phyloP scores from a whole-genome alignment of 2,888 invertebrate species.

The Tryphoninae sp. region DNA sequence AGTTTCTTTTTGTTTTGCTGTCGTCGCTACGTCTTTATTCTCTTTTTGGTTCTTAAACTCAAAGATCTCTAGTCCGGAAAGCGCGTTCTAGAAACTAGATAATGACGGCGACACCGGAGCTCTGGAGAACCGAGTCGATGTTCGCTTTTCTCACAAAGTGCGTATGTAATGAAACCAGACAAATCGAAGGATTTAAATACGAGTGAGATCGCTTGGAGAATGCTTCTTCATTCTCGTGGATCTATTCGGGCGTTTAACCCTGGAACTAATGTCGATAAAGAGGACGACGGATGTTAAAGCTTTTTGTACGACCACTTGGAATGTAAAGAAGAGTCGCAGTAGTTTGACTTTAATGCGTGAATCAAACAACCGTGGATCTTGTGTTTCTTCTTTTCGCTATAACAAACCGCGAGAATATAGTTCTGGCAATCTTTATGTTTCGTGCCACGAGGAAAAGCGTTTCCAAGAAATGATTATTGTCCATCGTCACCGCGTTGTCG shows the following conservation, averaged over 20 bases:
- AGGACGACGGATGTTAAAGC: too few relatives aligned
- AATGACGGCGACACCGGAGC: constrained; percentile 50
- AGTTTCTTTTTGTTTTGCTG: constrained; percentile 27
- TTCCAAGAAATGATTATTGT: not conserved
- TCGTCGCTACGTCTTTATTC: constrained; percentile 8
- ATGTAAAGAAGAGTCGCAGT: too few relatives aligned
- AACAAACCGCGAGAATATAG: constrained; percentile 24
- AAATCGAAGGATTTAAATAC: too few relatives aligned
- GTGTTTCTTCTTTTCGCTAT: constrained; percentile 11
- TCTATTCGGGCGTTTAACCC: too few relatives aligned
- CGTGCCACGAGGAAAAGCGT: constrained; percentile 4
- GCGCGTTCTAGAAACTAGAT: not conserved
- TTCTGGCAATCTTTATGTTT: constrained; percentile 26
- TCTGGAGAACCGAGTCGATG: constrained; percentile 61
- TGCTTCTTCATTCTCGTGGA: too few relatives aligned
- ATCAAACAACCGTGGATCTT: constrained; percentile 10
- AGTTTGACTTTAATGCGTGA: too few relatives aligned
- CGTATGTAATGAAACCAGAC: constrained; percentile 42
- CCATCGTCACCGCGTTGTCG: not conserved
- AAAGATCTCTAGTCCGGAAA: constrained; percentile 26
- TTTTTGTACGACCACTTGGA: too few relatives aligned
- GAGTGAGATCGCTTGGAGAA: too few relatives aligned
- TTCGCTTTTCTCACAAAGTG: constrained; percentile 66
- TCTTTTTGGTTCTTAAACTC: not conserved
- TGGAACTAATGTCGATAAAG: too few relatives aligned